Percentiles rank a stretch among this genome's conserved stretches.
Evolutionary conservation across 2,888 invertebrate species (phyloP).

Genomic region (Dugesia japonica): DNA sequence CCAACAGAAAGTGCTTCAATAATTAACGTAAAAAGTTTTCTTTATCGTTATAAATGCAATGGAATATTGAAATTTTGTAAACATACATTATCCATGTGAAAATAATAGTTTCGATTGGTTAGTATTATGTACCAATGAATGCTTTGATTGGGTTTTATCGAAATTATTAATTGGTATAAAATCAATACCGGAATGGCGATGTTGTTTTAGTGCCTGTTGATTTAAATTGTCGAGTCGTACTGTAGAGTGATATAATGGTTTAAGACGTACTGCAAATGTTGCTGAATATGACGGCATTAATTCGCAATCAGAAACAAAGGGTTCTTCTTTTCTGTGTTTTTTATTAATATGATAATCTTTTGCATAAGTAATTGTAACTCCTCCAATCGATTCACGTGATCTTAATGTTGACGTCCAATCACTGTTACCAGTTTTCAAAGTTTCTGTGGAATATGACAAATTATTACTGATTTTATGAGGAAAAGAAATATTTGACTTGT

Average conservation of each 20-base stretch:
- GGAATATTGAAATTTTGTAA: no score
- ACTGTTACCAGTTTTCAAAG: background rate
- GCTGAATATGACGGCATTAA: background rate
- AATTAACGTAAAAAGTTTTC: no score
- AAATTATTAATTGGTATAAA: no score
- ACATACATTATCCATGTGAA: no score
- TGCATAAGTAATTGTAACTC: background rate
- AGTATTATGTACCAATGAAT: no score
- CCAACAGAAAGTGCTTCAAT: no score
- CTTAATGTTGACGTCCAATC: background rate
- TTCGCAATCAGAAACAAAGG: background rate
- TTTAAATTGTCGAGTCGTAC: background rate
- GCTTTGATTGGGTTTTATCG: no score
- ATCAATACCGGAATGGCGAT: no score
- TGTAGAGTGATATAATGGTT: background rate
- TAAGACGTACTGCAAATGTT: background rate
- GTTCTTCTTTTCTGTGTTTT: background rate
- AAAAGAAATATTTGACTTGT: background rate
- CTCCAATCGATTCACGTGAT: background rate
- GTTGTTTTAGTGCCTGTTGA: no score
- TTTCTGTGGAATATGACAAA: background rate
- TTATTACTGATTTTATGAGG: background rate
- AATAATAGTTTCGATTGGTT: no score
- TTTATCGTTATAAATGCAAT: no score
- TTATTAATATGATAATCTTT: background rate